These are phyloP conservation scores for Hippopotamus amphibius DNA, from an alignment of 2,113 vertebrate genomes.

Conservation along the genomic window DNA sequence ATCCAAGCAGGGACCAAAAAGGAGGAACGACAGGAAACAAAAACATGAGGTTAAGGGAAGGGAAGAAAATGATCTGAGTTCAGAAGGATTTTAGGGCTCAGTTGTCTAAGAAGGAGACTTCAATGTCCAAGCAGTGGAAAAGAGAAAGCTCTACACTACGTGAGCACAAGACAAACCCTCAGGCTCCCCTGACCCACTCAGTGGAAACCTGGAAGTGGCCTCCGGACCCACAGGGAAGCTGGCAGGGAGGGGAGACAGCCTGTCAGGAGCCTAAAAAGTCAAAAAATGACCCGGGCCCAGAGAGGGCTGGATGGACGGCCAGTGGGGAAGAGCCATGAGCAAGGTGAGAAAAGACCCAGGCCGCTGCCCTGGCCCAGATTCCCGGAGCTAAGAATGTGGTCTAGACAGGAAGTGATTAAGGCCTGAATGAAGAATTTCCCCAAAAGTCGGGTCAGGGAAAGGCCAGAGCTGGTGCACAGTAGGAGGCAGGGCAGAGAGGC, in stretches of 20 bases:
- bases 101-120: background rate
- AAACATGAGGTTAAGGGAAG: background rate
- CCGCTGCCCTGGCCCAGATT: background rate
- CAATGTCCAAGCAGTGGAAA: background rate
- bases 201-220: background rate
- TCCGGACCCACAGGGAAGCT: background rate
- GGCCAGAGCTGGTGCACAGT: conserved; percentile 81
- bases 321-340: background rate
- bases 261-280: background rate
- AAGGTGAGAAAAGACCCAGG: conserved; percentile 65
- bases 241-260: background rate
- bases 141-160: background rate
- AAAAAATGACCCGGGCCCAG: background rate
- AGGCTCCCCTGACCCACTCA: background rate
- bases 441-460: conserved; percentile 86
- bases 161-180: background rate
- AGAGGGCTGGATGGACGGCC: background rate
- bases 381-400: conserved; percentile 73
- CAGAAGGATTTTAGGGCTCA: background rate
- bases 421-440: conserved; percentile 82
- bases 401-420: conserved; percentile 91
- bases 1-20: background rate
- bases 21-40: background rate
- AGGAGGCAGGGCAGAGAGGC: conserved; percentile 69
- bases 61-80: background rate